phyloP scores from a whole-genome alignment of 2,113 vertebrate genomes.

The Podarcis raffonei region DNA sequence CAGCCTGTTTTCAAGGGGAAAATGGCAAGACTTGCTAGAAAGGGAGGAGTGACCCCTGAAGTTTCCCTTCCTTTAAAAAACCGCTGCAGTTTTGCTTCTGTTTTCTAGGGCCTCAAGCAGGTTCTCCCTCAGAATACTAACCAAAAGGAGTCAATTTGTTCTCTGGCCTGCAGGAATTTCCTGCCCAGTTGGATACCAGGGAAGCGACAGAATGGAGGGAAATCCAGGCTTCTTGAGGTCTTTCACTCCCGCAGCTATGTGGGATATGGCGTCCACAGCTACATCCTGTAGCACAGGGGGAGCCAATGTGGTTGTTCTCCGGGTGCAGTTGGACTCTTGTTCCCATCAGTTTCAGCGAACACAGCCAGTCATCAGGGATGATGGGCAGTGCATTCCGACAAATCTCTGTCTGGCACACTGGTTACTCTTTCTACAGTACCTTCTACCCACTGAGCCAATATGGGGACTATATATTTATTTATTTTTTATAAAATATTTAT shows the following conservation, averaged over 20 bases:
- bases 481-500: too few species aligned
- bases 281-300: neutral
- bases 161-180: neutral
- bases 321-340: too few species aligned
- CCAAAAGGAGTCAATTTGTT: neutral
- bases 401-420: neutral
- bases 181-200: neutral
- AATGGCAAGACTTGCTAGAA: neutral
- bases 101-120: neutral
- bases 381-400: too few species aligned
- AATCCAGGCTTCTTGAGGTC: neutral
- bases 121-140: neutral
- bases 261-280: neutral
- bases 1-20: neutral
- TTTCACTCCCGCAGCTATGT: neutral
- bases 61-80: neutral
- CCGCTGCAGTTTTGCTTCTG: neutral
- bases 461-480: too few species aligned
- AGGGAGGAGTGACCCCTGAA: neutral
- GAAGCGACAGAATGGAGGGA: neutral
- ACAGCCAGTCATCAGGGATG: too few species aligned
- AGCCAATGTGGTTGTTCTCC: neutral
- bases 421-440: neutral
- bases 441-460: neutral
- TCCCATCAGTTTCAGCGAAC: too few species aligned